These are phyloP conservation scores for Blastobasis adustella DNA, from an alignment of 2,888 invertebrate species.

Conservation along the genomic window DNA sequence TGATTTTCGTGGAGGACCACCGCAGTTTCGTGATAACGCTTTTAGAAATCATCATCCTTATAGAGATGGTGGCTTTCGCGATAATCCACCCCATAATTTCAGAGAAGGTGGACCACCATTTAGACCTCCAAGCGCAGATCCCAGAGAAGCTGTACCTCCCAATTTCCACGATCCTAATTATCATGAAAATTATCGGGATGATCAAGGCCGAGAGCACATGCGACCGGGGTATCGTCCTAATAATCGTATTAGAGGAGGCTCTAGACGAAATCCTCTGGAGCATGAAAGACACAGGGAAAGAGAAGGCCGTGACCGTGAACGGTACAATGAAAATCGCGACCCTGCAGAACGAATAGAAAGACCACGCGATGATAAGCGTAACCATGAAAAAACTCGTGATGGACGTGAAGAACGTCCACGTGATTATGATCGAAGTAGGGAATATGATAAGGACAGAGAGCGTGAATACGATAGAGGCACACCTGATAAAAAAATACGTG, in stretches of 20 bases:
- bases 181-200: slow-evolving; percentile 56
- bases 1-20: slow-evolving; percentile 50
- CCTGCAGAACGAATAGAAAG: slow-evolving; percentile 54
- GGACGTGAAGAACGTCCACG: slow-evolving; percentile 36
- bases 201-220: slow-evolving; percentile 41
- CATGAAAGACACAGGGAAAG: slow-evolving; percentile 59
- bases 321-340: slow-evolving; percentile 55
- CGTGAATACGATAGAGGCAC: slow-evolving; percentile 56
- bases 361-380: slow-evolving; percentile 52
- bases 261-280: slow-evolving; percentile 52
- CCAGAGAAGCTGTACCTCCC: slow-evolving; percentile 42
- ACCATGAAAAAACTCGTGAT: slow-evolving; percentile 38
- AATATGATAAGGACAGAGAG: slow-evolving; percentile 56
- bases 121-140: slow-evolving; percentile 54
- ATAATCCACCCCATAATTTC: slow-evolving; percentile 48
- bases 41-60: slow-evolving; percentile 51
- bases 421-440: slow-evolving; percentile 47
- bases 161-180: slow-evolving; percentile 55
- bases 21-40: slow-evolving; percentile 47
- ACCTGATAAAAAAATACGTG: slow-evolving; percentile 53
- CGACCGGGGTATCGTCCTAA: slow-evolving; percentile 45
- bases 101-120: slow-evolving; percentile 49
- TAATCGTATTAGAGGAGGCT: slow-evolving; percentile 41
- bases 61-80: slow-evolving; percentile 53
- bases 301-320: slow-evolving; percentile 55